Base-by-base conservation (phyloP, 2,113 vertebrate genomes). In the Varanus komodoensis region DNA sequence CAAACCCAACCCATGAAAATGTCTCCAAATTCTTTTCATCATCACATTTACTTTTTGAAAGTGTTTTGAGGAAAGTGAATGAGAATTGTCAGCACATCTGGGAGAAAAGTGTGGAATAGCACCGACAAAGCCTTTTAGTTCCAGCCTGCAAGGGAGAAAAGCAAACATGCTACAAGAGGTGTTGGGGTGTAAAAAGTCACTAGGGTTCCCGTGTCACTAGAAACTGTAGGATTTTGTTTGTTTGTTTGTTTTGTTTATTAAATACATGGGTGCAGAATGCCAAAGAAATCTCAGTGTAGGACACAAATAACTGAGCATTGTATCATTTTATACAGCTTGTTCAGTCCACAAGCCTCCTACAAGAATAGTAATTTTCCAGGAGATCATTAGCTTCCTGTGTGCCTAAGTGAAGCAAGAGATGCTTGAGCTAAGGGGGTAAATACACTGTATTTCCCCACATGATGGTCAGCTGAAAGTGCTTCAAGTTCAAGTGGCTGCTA, bases 381-480 rank as follows among this genome's bases (percentile, higher is more conserved):
- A 92, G 93, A 89, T 80, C 92, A 75, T 3, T 91, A 88, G 82
- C 73, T 94, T 92, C 90, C 82, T 54, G 21, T 82, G 80, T 92
- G 27, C 79, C 82, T 94, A 94, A 92, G 80, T 90, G 93, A 95
- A 93, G 90, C 89, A 92, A 91, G 75, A 90, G 92, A 82, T 75
- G 89, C 89, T 87, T 94, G 90, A 94, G 88, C 90, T 93, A 91
- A 74, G 32, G 84, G 89, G 34, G 81, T 90, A 94, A 96, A 96
- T 89, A 91, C 87, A 89, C 91, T 95, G 92, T 4, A 86, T 93
- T 92, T 67, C 48, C 71, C 84, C 57, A 54, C n/a, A 61, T 50
- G 93, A 27, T 7, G 54, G 27, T 44, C 69, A 92, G 87, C 87
- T 93, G 84, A 93, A 90, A 92, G 82, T 68, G 5, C 48, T 89